Evolutionary conservation across 1,140 invertebrate species (phyloP), one percentile per base, ranked within the genome.

Genomic region (Brachionus rotundiformis): DNA sequence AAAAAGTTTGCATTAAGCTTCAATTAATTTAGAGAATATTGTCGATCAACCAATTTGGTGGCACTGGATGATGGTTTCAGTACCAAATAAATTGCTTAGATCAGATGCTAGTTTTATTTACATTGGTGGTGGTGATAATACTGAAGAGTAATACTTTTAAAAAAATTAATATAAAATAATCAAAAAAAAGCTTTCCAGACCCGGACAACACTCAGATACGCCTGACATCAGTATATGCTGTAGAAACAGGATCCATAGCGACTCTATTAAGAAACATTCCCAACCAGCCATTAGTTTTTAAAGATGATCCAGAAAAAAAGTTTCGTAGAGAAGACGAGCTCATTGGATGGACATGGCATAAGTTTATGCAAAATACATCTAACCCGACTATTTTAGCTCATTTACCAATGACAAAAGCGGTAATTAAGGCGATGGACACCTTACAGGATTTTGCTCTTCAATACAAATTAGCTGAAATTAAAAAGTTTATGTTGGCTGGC

Each of bases 281-380:
- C 8, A 86, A 86, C 63, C 83, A 86, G 81, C 85, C 85, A 39
- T 84, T 85, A 8, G 61, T 83, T 4, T 85, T 85, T 73, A 83
- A 83, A 81, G 85, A 85, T 65, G 85, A 86, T 75, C 84, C 85
- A 11, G 27, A 31, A 8, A 81, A 85, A 61, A 83, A 82, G 31
- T 47, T 25, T 11, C 47, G 85, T 11, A 73, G 7, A 23, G 85
- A 86, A 80, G 85, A 86, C 23, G 83, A 83, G 3, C 82, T 84
- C 8, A 83, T 86, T 31, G 85, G 85, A 1, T 86, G 85, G 85
- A 85, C 85, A 13, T 86, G 85, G 85, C 19, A 36, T 11, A 41
- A 27, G 16, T 83, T 76, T 65, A 25, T 76, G 6, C 19, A 61
- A 31, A 80, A 44, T n/a, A 11, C 36, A 25, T 27, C 39, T 33